phyloP scores from a whole-genome alignment of 2,797 vertebrate genomes.

The Takifugu ocellatus region DNA sequence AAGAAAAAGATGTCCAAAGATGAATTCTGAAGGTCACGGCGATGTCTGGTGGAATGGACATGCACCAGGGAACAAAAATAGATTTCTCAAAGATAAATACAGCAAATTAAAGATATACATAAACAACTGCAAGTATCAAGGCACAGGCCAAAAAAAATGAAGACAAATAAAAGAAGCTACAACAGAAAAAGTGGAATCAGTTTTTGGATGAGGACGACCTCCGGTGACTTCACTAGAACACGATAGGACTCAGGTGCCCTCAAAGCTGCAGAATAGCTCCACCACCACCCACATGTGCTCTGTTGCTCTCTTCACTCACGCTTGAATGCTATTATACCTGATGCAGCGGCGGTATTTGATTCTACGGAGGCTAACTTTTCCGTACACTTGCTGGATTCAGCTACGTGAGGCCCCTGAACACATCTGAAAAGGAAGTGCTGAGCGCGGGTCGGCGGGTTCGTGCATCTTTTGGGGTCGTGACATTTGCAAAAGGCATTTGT shows the following conservation, averaged over 20 bases:
- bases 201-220: slow-evolving; percentile 79
- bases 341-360: too few relatives aligned
- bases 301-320: too few relatives aligned
- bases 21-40: slow-evolving; percentile 61
- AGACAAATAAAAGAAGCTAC: slow-evolving; percentile 56
- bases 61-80: slow-evolving; percentile 71
- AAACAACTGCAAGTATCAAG: slow-evolving; percentile 68
- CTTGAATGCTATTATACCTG: too few relatives aligned
- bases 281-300: slow-evolving; percentile 16
- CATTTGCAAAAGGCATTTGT: slow-evolving; percentile 57
- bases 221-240: slow-evolving; percentile 75
- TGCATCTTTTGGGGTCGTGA: slow-evolving; percentile 41
- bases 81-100: slow-evolving; percentile 36
- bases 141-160: slow-evolving; percentile 67
- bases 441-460: slow-evolving; percentile 18
- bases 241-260: slow-evolving; percentile 76
- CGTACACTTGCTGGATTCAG: background rate
- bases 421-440: too few relatives aligned
- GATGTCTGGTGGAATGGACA: slow-evolving; percentile 83
- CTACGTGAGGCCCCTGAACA: background rate
- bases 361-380: too few relatives aligned
- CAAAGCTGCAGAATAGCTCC: slow-evolving; percentile 83
- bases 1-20: slow-evolving; percentile 41
- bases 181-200: slow-evolving; percentile 74
- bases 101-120: slow-evolving; percentile 33